Evolutionary conservation across 2,888 invertebrate genomes (phyloP), one percentile per base, ranked within the genome.

Genomic region (Xestia xanthographa): DNA sequence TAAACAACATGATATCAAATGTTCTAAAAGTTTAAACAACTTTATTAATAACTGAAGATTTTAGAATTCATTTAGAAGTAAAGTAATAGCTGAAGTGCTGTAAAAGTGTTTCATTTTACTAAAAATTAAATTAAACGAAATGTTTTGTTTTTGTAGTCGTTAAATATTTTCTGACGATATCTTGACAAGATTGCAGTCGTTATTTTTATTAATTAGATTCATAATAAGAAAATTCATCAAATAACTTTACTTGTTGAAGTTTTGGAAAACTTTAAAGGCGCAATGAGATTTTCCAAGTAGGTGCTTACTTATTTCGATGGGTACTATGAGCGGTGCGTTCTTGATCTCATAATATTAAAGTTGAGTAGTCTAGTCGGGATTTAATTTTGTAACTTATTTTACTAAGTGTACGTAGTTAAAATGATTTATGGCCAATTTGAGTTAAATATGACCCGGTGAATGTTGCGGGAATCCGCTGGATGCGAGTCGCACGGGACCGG

Each of bases 31-130:
- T 79, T 77, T 80, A 65, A 71, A 62, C 50, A 86, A 75, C 72
- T 84, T 86, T 71, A 50, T 48, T 84, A 75, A 76, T 75, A 67
- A 53, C 34, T 67, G 22, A 82, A 86, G 43, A 82, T 73, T 83
- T 83, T 74, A 67, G 70, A 38, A 60, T 58, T 60, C 8, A 82
- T 73, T 82, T 62, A 71, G 14, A 65, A 71, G 66, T 66, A 26
- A 65, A 71, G 45, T 72, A 72, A 81, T 72, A 69, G 62, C 20
- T 72, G 20, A 86, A 82, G 62, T 70, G 43, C n/a, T 70, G 14
- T 72, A 69, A 72, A 84, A 69, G 38, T 66, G 62, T 81, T 81
- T 62, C 3, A 85, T 72, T 66, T 58, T 53, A 45, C 9, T 65
- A 26, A 50, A 63, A 41, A n/a, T 11, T 14, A n/a, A 34, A 62